Base-by-base conservation (phyloP, 2,888 invertebrate genomes). In the Lepidocyrtinus sp. region DNA sequence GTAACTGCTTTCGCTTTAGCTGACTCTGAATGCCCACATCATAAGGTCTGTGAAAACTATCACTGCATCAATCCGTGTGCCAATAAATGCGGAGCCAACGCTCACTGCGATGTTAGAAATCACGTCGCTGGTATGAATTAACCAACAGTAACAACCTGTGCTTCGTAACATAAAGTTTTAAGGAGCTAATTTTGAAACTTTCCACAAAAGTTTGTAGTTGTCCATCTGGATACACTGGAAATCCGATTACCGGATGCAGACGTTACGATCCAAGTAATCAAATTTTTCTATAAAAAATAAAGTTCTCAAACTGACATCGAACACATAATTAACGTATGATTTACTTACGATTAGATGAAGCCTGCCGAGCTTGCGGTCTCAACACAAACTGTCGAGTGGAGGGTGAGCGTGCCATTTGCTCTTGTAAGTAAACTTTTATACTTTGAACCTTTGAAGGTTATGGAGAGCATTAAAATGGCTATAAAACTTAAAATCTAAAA, bases 11-110 rank as follows among this genome's bases (percentile, higher is more conserved):
- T 36, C 5, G 36, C 36, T 87, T 27, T 89, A 91, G 95, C 94
- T 72, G 93, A 94, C 88, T 91, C 91, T 76, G 95, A 96, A 87
- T 96, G 96, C 87, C 91, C 93, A 19, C 90, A 91, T 25, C 92
- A 92, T 88, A 91, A 92, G 87, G 91, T 93, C 22, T 96, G 96
- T 88, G 91, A 92, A 78, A 93, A 94, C 88, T 94, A 94, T 87
- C 92, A 92, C 78, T 96, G 96, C 88, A 90, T 94, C 70, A 94
- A 95, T 89, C 94, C 95, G 1, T 96, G 96, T 87, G 91, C 92
- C 7, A 93, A 93, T 19, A 91, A 92, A 24, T 96, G 96, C 86
- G 95, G 95, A 15, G 83, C 82, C 74, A 93, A 94, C 87, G 94
- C 96, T 24, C 91, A 93, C 86, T 96, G 96, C 88, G 92, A 93